Conservation (phyloP, 2,888 invertebrate genomes). For the Lucinisca nassula region DNA sequence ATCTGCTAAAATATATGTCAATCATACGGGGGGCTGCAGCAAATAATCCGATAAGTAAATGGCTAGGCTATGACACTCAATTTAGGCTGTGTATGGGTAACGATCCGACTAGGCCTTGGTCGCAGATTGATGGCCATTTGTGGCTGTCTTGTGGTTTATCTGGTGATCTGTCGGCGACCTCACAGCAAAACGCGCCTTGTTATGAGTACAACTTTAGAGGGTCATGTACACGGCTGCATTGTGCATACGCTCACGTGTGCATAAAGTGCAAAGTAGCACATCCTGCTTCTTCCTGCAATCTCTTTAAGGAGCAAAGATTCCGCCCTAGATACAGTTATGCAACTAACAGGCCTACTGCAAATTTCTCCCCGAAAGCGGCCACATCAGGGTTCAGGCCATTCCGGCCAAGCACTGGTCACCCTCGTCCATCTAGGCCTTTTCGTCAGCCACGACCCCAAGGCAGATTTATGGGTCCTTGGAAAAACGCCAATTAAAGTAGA, state of each 20-base stretch:
- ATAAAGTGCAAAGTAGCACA: background rate
- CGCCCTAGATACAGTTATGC: background rate
- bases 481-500: too few species aligned
- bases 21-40: background rate
- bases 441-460: background rate
- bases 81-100: background rate
- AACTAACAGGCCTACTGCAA: background rate
- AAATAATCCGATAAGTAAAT: background rate
- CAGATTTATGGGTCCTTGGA: background rate
- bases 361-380: background rate
- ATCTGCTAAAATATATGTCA: background rate
- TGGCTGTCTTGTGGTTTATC: background rate
- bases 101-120: background rate
- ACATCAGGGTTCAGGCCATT: background rate
- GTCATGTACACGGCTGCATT: background rate
- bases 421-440: background rate
- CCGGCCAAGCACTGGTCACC: background rate
- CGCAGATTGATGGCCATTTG: background rate
- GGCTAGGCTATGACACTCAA: background rate
- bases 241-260: conserved; percentile 4
- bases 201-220: background rate
- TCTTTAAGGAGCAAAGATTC: background rate
- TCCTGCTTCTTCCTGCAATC: background rate
- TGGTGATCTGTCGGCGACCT: background rate
- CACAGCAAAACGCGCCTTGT: background rate